A percentile compares a stretch with the other conserved stretches of the same genome.
Evolutionary conservation across 2,113 vertebrate genomes (phyloP).

Genomic region (Struthio camelus): DNA sequence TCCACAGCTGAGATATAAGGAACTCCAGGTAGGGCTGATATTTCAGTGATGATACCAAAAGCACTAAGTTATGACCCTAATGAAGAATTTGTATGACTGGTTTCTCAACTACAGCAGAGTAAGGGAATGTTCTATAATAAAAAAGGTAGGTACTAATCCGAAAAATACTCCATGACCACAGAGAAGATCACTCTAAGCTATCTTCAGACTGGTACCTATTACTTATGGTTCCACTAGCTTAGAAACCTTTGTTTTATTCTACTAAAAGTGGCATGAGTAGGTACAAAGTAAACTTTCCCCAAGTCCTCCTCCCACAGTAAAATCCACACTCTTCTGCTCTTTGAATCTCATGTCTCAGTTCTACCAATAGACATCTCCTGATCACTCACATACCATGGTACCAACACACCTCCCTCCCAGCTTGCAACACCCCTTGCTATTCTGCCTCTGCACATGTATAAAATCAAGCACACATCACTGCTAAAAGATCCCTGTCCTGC

Average conservation of each 20-base stretch:
- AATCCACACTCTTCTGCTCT: too few relatives aligned
- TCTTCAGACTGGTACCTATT: background rate
- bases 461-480: background rate
- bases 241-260: background rate
- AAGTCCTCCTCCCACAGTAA: background rate
- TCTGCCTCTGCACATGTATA: background rate
- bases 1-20: background rate
- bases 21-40: background rate
- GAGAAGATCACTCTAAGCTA: background rate
- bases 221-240: background rate
- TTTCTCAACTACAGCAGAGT: background rate
- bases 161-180: background rate
- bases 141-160: background rate
- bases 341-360: fast-evolving
- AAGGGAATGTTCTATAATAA: background rate
- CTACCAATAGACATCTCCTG: fast-evolving
- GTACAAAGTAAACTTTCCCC: background rate
- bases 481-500: background rate
- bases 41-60: background rate
- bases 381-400: background rate
- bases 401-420: background rate
- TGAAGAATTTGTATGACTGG: background rate
- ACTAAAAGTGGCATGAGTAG: background rate
- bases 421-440: background rate
- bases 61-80: background rate